These are phyloP conservation scores for Thymallus thymallus DNA, from an alignment of 2,113 vertebrate species.

Conservation along the genomic window DNA sequence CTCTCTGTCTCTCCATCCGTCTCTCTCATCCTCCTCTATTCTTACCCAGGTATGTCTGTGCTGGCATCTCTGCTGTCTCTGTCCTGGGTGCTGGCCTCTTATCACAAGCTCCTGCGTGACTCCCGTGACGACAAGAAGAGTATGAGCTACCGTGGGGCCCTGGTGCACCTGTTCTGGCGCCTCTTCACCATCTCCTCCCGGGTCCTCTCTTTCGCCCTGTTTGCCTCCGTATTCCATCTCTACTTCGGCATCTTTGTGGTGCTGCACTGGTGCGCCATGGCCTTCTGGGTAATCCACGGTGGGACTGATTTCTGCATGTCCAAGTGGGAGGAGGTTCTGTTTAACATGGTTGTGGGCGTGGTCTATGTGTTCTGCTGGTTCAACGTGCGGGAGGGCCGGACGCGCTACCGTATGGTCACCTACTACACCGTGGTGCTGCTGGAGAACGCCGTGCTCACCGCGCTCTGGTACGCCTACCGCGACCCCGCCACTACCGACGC, in stretches of 20 bases:
- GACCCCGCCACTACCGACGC: constrained; percentile 92
- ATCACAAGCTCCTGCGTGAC: constrained; percentile 99
- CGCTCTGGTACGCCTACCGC: constrained; percentile 98
- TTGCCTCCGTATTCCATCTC: constrained; percentile 99
- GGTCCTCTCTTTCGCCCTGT: constrained; percentile 98
- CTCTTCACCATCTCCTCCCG: constrained; percentile 98
- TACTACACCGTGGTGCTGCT: constrained; percentile 96
- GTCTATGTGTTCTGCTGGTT: constrained; percentile 99
- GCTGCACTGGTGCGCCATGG: constrained; percentile 99
- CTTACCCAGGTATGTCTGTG: constrained; percentile 89
- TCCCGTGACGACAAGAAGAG: constrained; percentile 99
- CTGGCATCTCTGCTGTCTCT: constrained; percentile 97
- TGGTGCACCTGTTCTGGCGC: constrained; percentile 97
- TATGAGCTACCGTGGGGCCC: constrained; percentile 97
- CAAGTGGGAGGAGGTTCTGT: constrained; percentile 99
- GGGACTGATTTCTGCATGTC: constrained; percentile 99
- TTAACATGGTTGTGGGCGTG: constrained; percentile 99
- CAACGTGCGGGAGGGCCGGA: constrained; percentile 98
- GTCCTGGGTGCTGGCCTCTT: constrained; percentile 99
- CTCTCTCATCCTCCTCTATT: constrained; percentile 19
- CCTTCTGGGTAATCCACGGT: constrained; percentile 99
- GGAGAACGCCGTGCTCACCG: constrained; percentile 94
- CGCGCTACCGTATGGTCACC: constrained; percentile 95
- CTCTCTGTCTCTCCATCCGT: not conserved
- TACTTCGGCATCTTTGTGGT: constrained; percentile 99